Conservation (phyloP, 2,113 vertebrate genomes). For the Clarias magur region DNA sequence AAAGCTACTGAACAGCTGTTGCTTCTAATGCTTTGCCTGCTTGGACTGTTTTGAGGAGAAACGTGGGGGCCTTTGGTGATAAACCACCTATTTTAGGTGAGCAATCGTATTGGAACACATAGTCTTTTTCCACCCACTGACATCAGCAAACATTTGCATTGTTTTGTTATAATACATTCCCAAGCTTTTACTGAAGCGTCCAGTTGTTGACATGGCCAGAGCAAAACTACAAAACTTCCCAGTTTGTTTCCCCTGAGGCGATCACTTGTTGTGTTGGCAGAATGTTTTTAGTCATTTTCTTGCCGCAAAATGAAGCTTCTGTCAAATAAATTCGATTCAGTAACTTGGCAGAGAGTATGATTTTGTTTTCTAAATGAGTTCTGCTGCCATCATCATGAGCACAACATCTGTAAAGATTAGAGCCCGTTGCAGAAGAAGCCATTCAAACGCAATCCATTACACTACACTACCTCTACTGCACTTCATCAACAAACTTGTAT, state of each 20-base stretch:
- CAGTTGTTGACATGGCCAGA: background rate
- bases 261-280: background rate
- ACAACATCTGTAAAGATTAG: background rate
- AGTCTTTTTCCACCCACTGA: background rate
- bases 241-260: background rate
- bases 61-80: background rate
- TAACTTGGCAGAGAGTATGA: background rate
- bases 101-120: background rate
- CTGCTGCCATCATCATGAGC: background rate
- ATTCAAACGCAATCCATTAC: background rate
- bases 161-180: background rate
- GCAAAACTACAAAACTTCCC: background rate
- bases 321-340: background rate
- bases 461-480: too few species aligned
- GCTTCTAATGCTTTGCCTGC: conserved; percentile 7
- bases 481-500: background rate
- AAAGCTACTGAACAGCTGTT: conserved; percentile 23
- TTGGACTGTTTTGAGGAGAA: background rate
- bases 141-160: conserved; percentile 1
- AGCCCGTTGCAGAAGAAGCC: background rate
- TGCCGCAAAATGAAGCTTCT: background rate
- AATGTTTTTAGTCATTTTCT: background rate
- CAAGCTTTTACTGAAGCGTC: background rate
- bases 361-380: background rate
- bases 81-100: background rate